Percentiles rank a stretch among this genome's conserved stretches.
Conservation (phyloP, 2,888 invertebrate genomes). For the Zygaena filipendulae region DNA sequence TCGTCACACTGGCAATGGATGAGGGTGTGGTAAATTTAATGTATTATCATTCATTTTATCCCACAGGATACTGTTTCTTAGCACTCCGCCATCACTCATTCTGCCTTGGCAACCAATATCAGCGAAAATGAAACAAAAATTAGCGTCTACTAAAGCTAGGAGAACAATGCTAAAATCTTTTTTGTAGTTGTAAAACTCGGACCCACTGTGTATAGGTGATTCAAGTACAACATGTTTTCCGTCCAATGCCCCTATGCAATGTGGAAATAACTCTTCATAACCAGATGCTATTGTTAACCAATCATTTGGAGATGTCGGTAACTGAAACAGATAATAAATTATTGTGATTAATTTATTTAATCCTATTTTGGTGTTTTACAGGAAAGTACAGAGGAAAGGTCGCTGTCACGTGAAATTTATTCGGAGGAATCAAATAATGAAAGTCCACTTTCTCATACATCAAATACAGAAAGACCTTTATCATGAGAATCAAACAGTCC, state of each 20-base stretch:
- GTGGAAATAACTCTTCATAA: constrained; percentile 10
- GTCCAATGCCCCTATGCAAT: constrained; percentile 16
- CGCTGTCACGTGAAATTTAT: too few species aligned
- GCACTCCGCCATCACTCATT: constrained; percentile 19
- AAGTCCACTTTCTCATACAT: too few species aligned
- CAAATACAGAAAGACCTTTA: too few species aligned
- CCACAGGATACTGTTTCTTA: constrained; percentile 19
- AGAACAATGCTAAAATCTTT: constrained; percentile 17
- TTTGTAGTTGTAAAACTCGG: constrained; percentile 23
- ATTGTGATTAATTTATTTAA: too few species aligned
- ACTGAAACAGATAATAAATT: too few species aligned
- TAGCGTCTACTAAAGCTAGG: constrained; percentile 15
- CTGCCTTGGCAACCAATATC: constrained; percentile 20
- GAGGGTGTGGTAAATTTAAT: constrained; percentile 18
- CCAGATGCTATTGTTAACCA: constrained; percentile 7
- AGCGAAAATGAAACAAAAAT: constrained; percentile 15
- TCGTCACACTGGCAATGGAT: constrained; percentile 13
- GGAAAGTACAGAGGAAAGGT: too few species aligned
- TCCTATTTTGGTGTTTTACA: too few species aligned
- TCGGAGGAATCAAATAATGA: too few species aligned
- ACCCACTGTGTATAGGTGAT: constrained; percentile 14
- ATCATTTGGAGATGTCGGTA: too few species aligned
- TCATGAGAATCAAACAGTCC: too few species aligned
- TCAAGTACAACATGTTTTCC: constrained; percentile 15
- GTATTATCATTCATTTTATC: constrained; percentile 18